A percentile compares a stretch with the other conserved stretches of the same genome.
Evolutionary conservation across 2,797 vertebrate genomes (phyloP).

Genomic region (Tauraco hartlaubi): DNA sequence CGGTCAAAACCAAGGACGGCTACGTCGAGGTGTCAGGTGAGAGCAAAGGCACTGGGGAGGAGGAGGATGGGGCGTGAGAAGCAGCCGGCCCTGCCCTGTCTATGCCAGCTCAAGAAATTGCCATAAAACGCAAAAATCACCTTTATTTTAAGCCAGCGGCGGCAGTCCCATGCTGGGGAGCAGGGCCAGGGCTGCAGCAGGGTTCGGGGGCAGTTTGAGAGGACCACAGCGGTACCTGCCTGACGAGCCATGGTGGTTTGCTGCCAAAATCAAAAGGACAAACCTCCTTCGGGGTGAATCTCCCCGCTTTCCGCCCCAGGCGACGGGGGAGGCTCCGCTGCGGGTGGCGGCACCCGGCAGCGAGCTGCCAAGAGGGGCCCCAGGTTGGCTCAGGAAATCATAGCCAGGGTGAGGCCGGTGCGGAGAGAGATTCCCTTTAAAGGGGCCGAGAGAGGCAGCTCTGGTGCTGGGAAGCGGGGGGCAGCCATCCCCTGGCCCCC

Average conservation of each 20-base stretch:
- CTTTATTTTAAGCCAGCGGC: neutral
- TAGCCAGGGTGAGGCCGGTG: constrained; percentile 12
- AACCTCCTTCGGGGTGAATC: neutral
- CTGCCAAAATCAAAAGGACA: neutral
- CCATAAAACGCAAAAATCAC: neutral
- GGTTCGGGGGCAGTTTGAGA: neutral
- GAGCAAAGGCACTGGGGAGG: neutral
- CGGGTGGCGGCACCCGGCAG: neutral
- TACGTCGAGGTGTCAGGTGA: constrained; percentile 98
- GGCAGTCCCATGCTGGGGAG: rapidly evolving
- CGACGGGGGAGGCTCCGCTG: neutral
- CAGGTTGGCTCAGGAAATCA: constrained; percentile 27
- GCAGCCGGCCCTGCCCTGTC: neutral
- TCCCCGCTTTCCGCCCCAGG: neutral
- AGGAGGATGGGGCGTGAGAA: neutral
- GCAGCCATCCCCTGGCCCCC: neutral
- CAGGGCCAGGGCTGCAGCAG: neutral
- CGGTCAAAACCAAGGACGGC: constrained; percentile 94
- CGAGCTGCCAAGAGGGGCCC: neutral
- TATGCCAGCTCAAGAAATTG: neutral
- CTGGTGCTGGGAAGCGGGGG: neutral
- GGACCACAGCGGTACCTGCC: neutral
- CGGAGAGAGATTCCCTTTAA: constrained; percentile 42
- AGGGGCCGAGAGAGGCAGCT: neutral
- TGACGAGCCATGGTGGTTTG: neutral